Percentiles rank a stretch among this genome's conserved stretches.
Conservation (phyloP, 2,888 invertebrate species). For the Malachius bipustulatus region DNA sequence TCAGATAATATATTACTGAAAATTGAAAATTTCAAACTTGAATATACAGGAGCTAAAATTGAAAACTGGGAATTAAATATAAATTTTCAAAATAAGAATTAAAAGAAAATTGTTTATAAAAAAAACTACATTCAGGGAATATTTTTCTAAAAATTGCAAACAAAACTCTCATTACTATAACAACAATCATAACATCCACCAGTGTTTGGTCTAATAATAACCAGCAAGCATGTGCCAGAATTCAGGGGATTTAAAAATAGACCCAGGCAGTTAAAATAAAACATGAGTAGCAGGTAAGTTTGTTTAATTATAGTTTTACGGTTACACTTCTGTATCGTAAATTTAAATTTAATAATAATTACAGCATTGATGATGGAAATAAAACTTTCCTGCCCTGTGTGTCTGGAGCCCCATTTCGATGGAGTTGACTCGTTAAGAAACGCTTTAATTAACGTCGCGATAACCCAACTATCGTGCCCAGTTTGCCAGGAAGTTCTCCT, state of each 20-base stretch:
- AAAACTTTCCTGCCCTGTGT: constrained; percentile 57
- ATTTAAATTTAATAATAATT: neutral
- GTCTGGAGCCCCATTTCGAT: constrained; percentile 60
- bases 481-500: constrained; percentile 62
- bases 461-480: constrained; percentile 62
- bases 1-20: too few species aligned
- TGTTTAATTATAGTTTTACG: neutral
- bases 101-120: too few species aligned
- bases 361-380: constrained; percentile 25
- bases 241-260: too few species aligned
- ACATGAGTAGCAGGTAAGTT: neutral
- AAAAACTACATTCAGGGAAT: too few species aligned
- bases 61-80: too few species aligned
- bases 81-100: too few species aligned
- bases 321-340: neutral
- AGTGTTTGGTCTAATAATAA: constrained; percentile 3
- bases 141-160: too few species aligned
- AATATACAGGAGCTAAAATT: too few species aligned
- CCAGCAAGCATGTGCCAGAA: neutral
- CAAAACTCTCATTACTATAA: too few species aligned
- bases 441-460: constrained; percentile 62
- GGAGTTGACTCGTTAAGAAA: constrained; percentile 58
- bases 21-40: too few species aligned
- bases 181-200: too few species aligned
- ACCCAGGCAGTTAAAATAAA: too few species aligned